Evolutionary conservation across 1,140 invertebrate genomes (phyloP), one percentile per base, ranked within the genome.

Genomic region (Neocloeon triangulifer): DNA sequence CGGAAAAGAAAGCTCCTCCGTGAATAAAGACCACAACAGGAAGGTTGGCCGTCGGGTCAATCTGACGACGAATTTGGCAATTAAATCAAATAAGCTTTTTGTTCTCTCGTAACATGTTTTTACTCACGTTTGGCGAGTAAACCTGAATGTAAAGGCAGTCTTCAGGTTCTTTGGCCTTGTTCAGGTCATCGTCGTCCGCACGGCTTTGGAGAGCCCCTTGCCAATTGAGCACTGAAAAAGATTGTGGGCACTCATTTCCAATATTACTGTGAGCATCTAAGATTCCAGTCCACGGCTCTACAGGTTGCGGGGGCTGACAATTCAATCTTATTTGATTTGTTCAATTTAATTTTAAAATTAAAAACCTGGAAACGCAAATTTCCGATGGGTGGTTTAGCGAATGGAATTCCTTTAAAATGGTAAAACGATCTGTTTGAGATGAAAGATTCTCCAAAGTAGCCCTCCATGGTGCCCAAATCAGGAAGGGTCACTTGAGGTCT

Each of bases 341-440:
- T n/a, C n/a, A n/a, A n/a, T n/a, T n/a, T n/a, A n/a, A n/a, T n/a
- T n/a, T n/a, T n/a, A n/a, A n/a, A n/a, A n/a, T n/a, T n/a, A n/a
- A n/a, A n/a, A n/a, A n/a, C n/a, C n/a, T n/a, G n/a, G n/a, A n/a
- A n/a, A n/a, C n/a, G n/a, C n/a, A n/a, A n/a, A n/a, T n/a, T n/a
- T n/a, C n/a, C n/a, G n/a, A n/a, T n/a, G n/a, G n/a, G n/a, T n/a
- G n/a, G n/a, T n/a, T n/a, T n/a, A n/a, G n/a, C n/a, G n/a, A n/a
- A n/a, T n/a, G n/a, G n/a, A n/a, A 29, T 29, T 29, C 8, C 10
- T 29, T 29, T 13, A 29, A 9, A 8, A 9, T 8, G 27, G 16
- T 14, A 29, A 15, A 32, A 39, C 1, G 39, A 25, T 20, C 44
- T 30, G 20, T 34, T 21, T 3, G 33, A 38, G 38, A 38, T 42